Conservation (phyloP, 2,888 invertebrate genomes). For the Elegia similella region DNA sequence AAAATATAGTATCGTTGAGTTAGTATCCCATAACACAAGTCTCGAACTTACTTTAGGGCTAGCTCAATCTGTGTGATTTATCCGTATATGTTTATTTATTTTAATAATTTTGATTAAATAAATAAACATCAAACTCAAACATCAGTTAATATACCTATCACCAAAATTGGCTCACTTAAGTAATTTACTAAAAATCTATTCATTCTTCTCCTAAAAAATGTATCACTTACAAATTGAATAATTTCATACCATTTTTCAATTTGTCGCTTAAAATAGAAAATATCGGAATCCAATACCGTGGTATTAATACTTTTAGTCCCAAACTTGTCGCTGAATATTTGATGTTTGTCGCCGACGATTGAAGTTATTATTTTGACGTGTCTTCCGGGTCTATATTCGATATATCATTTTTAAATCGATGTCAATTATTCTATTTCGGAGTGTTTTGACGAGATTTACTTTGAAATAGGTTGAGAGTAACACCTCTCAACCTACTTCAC, state of each 20-base stretch:
- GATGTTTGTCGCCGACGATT: not conserved
- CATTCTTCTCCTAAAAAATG: not conserved
- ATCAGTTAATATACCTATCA: not conserved
- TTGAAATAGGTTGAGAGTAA: too few relatives aligned
- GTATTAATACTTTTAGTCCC: not conserved
- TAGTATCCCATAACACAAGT: too few relatives aligned
- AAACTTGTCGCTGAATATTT: conserved; percentile 7
- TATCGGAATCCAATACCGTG: not conserved
- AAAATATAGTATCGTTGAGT: too few relatives aligned
- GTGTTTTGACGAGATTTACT: too few relatives aligned
- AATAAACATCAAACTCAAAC: too few relatives aligned
- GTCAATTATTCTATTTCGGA: too few relatives aligned
- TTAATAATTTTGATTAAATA: too few relatives aligned
- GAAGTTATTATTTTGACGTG: conserved; percentile 4
- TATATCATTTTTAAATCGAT: not conserved
- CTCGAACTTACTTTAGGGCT: too few relatives aligned
- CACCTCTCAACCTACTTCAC: too few relatives aligned
- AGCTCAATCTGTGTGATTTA: too few relatives aligned
- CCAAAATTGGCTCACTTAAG: not conserved
- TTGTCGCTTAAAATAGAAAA: not conserved
- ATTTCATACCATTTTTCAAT: not conserved
- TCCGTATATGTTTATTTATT: too few relatives aligned
- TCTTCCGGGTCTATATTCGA: not conserved
- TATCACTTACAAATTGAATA: not conserved
- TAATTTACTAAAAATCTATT: not conserved